Evolutionary conservation across 2,888 invertebrate genomes (phyloP).

Genomic region (Candidula unifasciata): DNA sequence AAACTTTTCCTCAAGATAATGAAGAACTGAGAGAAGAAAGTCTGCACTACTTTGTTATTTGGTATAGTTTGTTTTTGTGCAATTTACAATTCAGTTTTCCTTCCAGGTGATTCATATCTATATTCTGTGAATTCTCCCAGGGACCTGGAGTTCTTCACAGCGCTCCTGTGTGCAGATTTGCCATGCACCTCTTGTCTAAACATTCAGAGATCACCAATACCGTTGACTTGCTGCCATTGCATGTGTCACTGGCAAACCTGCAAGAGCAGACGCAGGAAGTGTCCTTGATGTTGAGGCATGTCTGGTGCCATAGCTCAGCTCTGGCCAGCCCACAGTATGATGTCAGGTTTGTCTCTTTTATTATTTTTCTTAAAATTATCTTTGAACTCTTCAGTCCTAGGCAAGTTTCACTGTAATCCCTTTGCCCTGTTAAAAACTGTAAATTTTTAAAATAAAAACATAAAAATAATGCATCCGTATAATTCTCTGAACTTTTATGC

Average conservation of each 20-base stretch:
- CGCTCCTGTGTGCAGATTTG: slow-evolving; percentile 53
- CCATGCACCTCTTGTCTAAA: slow-evolving; percentile 57
- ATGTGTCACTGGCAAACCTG: slow-evolving; percentile 57
- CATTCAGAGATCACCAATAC: slow-evolving; percentile 46
- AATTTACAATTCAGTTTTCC: background rate
- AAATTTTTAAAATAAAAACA: too few species aligned
- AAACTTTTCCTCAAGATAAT: too few species aligned
- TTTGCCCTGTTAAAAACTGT: too few species aligned
- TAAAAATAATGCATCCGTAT: too few species aligned
- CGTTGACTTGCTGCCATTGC: slow-evolving; percentile 54
- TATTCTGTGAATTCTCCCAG: slow-evolving; percentile 38
- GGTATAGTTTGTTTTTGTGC: too few species aligned
- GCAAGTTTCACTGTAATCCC: too few species aligned
- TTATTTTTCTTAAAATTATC: too few species aligned
- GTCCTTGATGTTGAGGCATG: slow-evolving; percentile 56
- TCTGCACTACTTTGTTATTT: too few species aligned
- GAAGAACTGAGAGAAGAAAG: too few species aligned
- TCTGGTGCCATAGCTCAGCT: slow-evolving; percentile 64
- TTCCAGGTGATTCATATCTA: background rate
- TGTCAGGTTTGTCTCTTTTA: slow-evolving; percentile 53
- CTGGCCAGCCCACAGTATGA: slow-evolving; percentile 51
- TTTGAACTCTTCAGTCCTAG: background rate
- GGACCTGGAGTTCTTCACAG: slow-evolving; percentile 57
- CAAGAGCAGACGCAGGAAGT: slow-evolving; percentile 56
- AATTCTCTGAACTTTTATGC: too few species aligned